These are phyloP conservation scores for Sitophilus oryzae DNA, from an alignment of 1,140 invertebrate genomes.

Conservation along the genomic window DNA sequence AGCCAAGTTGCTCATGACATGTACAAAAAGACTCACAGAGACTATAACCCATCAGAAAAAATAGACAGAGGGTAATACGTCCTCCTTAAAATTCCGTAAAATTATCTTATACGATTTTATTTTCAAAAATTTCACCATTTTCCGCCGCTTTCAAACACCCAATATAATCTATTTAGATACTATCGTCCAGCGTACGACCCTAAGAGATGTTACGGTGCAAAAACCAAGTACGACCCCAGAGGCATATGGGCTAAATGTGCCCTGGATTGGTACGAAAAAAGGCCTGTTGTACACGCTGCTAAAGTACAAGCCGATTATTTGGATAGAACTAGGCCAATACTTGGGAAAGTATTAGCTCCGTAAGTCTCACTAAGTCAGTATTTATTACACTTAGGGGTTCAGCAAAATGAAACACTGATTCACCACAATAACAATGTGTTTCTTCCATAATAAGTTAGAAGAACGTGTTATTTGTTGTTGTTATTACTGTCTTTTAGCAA, in stretches of 20 bases:
- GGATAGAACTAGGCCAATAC: slow-evolving; percentile 37
- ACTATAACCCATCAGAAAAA: slow-evolving; percentile 45
- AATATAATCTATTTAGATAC: slow-evolving; percentile 37
- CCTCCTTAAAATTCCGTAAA: slow-evolving; percentile 3
- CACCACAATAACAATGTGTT: no score
- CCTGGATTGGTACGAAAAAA: slow-evolving; percentile 44
- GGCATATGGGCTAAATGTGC: slow-evolving; percentile 46
- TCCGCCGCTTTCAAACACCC: not conserved
- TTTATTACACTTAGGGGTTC: no score
- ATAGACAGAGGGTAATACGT: slow-evolving; percentile 40
- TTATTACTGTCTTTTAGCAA: slow-evolving; percentile 37
- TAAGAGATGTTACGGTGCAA: slow-evolving; percentile 42
- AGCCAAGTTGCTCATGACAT: slow-evolving; percentile 40
- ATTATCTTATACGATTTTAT: not conserved
- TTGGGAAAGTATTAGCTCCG: slow-evolving; percentile 45
- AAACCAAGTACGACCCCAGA: slow-evolving; percentile 45
- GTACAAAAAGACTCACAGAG: slow-evolving; percentile 40
- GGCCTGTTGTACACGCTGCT: slow-evolving; percentile 38
- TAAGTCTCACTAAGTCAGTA: no score
- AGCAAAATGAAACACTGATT: no score
- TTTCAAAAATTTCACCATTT: no score
- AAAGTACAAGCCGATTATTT: slow-evolving; percentile 44
- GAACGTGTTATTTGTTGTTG: no score
- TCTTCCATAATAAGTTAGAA: no score
- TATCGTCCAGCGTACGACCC: slow-evolving; percentile 31